Percentiles rank a stretch among this genome's conserved stretches.
phyloP scores from a whole-genome alignment of 1,140 invertebrate genomes.

The Drosophila santomea region DNA sequence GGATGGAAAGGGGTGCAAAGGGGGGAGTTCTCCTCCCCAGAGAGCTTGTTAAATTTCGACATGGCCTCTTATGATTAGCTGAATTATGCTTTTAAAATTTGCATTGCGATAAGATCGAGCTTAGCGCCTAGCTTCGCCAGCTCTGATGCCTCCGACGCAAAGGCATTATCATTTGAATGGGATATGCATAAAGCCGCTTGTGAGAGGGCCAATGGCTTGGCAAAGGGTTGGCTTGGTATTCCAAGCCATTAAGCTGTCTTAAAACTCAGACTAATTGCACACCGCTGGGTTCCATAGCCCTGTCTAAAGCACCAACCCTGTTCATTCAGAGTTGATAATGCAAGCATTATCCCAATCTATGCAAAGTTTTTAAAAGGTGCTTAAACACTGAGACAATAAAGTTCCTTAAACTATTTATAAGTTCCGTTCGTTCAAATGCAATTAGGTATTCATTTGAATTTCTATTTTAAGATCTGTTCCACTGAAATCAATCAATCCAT shows the following conservation, averaged over 20 bases:
- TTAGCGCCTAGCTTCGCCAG: constrained; percentile 46
- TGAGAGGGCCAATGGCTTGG: constrained; percentile 1
- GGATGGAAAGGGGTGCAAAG: background rate
- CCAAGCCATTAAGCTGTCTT: constrained; percentile 27
- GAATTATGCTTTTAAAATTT: constrained; percentile 74
- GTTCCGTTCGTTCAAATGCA: too few relatives aligned
- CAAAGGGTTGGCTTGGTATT: constrained; percentile 14
- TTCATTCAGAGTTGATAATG: background rate
- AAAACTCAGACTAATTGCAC: constrained; percentile 26
- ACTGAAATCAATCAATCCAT: too few relatives aligned
- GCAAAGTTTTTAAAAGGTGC: background rate
- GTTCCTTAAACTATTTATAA: too few relatives aligned
- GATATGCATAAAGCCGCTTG: background rate
- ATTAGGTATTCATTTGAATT: too few relatives aligned
- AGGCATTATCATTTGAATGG: constrained; percentile 37
- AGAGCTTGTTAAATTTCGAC: constrained; percentile 71
- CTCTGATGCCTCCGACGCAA: background rate
- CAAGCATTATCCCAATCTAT: background rate
- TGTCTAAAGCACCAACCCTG: background rate
- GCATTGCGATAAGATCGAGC: constrained; percentile 70
- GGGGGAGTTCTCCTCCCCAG: background rate
- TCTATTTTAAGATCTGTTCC: too few relatives aligned
- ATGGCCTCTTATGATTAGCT: constrained; percentile 80
- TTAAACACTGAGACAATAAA: background rate
- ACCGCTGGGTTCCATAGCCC: background rate